Percentiles rank a stretch among this genome's conserved stretches.
These are phyloP conservation scores for Eutolmus rufibarbis DNA, from an alignment of 2,888 invertebrate species.

Conservation along the genomic window DNA sequence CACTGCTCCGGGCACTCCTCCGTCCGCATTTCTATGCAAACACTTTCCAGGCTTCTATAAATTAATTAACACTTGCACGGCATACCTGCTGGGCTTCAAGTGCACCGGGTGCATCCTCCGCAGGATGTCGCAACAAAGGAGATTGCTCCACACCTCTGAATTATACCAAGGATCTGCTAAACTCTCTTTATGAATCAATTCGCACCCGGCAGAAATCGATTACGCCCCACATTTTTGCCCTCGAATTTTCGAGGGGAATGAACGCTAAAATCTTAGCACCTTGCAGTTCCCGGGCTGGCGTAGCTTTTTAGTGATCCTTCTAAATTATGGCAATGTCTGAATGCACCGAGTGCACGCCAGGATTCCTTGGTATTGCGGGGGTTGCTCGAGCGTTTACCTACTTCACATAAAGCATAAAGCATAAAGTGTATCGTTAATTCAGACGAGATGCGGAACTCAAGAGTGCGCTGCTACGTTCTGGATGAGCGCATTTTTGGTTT, in stretches of 20 bases:
- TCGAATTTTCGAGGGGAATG: background rate
- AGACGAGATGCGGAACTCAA: background rate
- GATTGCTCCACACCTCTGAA: background rate
- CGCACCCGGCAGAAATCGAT: background rate
- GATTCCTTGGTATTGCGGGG: background rate
- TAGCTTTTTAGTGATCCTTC: background rate
- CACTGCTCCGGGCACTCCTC: background rate
- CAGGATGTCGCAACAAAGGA: background rate
- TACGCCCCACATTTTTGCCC: background rate
- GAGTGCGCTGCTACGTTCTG: background rate
- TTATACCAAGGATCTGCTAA: background rate
- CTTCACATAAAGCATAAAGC: background rate
- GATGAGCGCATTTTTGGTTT: background rate
- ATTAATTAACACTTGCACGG: constrained; percentile 27
- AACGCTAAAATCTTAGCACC: background rate
- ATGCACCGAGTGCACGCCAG: background rate
- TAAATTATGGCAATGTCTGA: background rate
- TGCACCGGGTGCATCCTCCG: background rate
- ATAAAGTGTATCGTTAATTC: background rate
- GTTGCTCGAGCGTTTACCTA: background rate
- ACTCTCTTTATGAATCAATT: background rate
- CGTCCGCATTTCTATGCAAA: background rate
- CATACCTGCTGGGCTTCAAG: background rate
- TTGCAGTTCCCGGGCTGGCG: background rate
- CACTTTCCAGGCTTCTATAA: constrained; percentile 2